Base-by-base conservation (phyloP, 2,113 vertebrate genomes). In the Mormoops blainvillei region DNA sequence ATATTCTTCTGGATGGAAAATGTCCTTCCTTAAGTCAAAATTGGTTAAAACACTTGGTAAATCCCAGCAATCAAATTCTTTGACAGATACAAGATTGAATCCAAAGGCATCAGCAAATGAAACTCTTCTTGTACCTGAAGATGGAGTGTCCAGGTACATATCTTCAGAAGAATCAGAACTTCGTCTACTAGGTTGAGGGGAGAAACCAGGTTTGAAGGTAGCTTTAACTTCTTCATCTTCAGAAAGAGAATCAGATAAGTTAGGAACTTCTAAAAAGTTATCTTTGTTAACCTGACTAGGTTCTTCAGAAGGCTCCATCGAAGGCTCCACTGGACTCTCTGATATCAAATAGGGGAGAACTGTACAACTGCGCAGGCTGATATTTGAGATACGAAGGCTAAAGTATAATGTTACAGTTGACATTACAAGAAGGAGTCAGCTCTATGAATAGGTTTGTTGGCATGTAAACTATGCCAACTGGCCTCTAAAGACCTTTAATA, bases 61-160 rank as follows among this genome's bases (percentile, higher is more conserved):
- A 31, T 99, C 98, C 95, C 98, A 98, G 71, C 90, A 98, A 97
- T 99, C 98, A 7, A 99, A 99, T 98, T 99, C 99, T 98, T 99
- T 99, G 87, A 99, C 98, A 5, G 99, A 99, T 73, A 99, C 99
- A 92, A 99, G 98, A 98, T 99, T 98, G 93, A 99, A 98, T 77
- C 99, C 99, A 97, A 99, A 99, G 1, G 99, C 99, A 96, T 99
- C 99, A 20, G 99, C 99, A 87, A 99, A 99, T 0, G 99, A 99
- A 98, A 99, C 99, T 98, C 99, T 99, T 97, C 99, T 99, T 85
- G 98, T 71, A 4, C 97, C 90, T 26, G 96, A 98, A 19, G 96
- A 71, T 11, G 99, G 98, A 3, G 94, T 86, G 11, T 99, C 98
- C 65, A 98, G 63, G 82, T 99, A 99, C 9, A 98, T 98, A 87